Evolutionary conservation across 2,888 invertebrate genomes (phyloP), one percentile per base, ranked within the genome.

Genomic region (Pediacus dermestoides): DNA sequence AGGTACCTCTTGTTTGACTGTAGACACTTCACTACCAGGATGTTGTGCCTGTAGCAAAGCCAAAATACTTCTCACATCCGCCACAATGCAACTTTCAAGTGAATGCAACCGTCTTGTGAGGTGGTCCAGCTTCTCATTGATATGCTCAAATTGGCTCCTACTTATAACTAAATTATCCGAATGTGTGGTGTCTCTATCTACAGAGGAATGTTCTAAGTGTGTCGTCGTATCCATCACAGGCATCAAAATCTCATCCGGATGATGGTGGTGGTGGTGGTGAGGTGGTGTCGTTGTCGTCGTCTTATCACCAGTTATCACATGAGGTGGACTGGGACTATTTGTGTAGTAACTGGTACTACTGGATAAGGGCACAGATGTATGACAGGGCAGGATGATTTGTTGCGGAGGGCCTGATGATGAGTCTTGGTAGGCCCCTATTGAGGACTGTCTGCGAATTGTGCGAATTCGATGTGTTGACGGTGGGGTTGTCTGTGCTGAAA

Each of bases 31-130:
- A 9, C 42, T 44, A 11, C 23, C n/a, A 18, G 28, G 13, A 12
- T 25, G 18, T 21, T 50, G 49, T 35, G 48, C 44, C 44, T 63
- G 63, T 49, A 70, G 49, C 39, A 67, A 45, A 34, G 56, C 51
- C 48, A 88, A 70, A 45, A 89, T 88, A 47, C 80, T 74, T 50
- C 82, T 78, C 51, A 89, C 81, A 62, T 89, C 88, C 4, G 78
- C 72, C 12, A 82, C 81, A 57, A 89, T 77, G 18, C 82, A 81
- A 44, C 76, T 77, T 64, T 89, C 88, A 56, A 89, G 70, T 32
- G 80, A 74, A 30, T 81, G 79, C 49, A 89, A 77, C 51, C 80
- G 78, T 60, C 78, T 75, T 57, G 79, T 76, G 44, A 87, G 70
- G 57, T 81, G 79, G 55, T 86, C 85, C 61, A 87, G 74, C 57